A percentile compares a stretch with the other conserved stretches of the same genome.
Conservation (phyloP, 2,888 invertebrate genomes). For the Isoperla grammatica region DNA sequence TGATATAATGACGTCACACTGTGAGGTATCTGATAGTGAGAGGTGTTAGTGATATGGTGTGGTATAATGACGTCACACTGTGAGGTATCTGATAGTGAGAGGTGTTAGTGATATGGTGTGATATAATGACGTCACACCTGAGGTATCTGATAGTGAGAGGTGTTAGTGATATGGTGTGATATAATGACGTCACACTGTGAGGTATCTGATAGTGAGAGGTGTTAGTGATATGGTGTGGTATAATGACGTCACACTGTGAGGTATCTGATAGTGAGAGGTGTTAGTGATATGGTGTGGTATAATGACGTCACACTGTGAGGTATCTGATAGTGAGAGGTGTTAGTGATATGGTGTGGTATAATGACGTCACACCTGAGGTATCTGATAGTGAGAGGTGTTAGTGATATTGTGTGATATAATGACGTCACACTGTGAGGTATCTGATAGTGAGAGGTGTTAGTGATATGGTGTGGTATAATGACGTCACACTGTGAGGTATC, state of each 20-base stretch:
- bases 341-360: conserved; percentile 1
- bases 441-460: too few relatives aligned
- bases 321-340: too few relatives aligned
- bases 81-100: too few relatives aligned
- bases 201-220: too few relatives aligned
- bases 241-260: too few relatives aligned
- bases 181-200: conserved; percentile 15
- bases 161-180: conserved; percentile 11
- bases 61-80: conserved; percentile 14
- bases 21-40: neutral
- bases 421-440: conserved; percentile 14
- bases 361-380: too few relatives aligned
- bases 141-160: neutral
- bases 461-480: neutral
- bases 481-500: too few relatives aligned
- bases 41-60: conserved; percentile 8
- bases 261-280: neutral
- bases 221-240: conserved; percentile 2
- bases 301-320: conserved; percentile 16
- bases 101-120: conserved; percentile 8
- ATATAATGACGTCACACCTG: too few relatives aligned
- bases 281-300: conserved; percentile 11
- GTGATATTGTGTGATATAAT: conserved; percentile 13
- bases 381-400: neutral
- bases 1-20: too few relatives aligned